phyloP scores from a whole-genome alignment of 2,888 invertebrate species.

The Drosophila percnosoma region DNA sequence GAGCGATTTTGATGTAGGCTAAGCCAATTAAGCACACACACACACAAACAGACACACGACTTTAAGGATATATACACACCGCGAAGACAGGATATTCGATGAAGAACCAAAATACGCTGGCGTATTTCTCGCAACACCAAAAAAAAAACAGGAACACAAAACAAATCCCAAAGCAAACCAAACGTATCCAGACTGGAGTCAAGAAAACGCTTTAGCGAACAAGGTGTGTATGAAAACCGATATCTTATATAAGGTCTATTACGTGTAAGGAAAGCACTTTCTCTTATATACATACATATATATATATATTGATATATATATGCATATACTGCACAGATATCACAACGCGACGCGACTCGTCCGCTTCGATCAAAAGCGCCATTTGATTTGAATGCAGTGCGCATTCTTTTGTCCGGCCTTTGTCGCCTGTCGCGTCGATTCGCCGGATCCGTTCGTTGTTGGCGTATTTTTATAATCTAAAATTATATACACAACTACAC shows the following conservation, averaged over 20 bases:
- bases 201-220: slow-evolving; percentile 38
- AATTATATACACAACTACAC: slow-evolving; percentile 62
- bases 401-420: slow-evolving; percentile 74
- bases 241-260: slow-evolving; percentile 50
- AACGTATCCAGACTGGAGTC: slow-evolving; percentile 25
- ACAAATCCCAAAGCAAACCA: slow-evolving; percentile 34
- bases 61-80: slow-evolving; percentile 37
- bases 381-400: slow-evolving; percentile 73
- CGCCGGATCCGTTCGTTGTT: slow-evolving; percentile 48
- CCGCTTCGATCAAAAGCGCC: slow-evolving; percentile 73
- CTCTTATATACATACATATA: neutral
- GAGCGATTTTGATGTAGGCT: slow-evolving; percentile 52
- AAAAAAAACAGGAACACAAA: slow-evolving; percentile 15
- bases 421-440: slow-evolving; percentile 49
- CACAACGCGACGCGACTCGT: slow-evolving; percentile 49
- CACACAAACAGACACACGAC: slow-evolving; percentile 22
- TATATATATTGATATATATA: neutral
- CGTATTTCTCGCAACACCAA: slow-evolving; percentile 27
- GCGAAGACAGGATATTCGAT: slow-evolving; percentile 30
- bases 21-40: slow-evolving; percentile 40
- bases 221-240: slow-evolving; percentile 38
- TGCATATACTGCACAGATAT: slow-evolving; percentile 11
- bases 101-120: slow-evolving; percentile 45
- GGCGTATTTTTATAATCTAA: slow-evolving; percentile 76
- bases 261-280: slow-evolving; percentile 25